Evolutionary conservation across 2,797 vertebrate species (phyloP), one percentile per base, ranked within the genome.

Genomic region (Galago senegalensis): DNA sequence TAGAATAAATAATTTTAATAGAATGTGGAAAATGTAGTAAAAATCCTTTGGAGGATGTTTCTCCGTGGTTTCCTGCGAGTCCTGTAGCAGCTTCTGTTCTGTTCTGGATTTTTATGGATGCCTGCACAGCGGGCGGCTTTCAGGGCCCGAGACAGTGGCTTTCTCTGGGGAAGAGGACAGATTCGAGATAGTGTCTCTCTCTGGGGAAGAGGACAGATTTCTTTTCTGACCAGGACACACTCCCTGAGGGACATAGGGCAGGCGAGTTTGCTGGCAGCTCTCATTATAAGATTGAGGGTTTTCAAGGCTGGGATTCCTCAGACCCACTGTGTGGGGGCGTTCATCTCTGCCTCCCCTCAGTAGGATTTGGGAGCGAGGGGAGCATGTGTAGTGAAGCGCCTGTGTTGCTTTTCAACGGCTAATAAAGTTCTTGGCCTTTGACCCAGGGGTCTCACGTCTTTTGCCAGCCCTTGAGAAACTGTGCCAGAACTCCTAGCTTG

Each of bases 1-100:
- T 97, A 94, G 92, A 97, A 96, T 96, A 92, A 94, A 93, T 31
- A 95, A 80, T 89, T 96, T 69, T 91, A 87, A 46, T 75, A 20
- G 94, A 75, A 12, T 63, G 46, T 31, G 29, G 17, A 94, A 37
- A 17, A 70, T 81, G 13, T 9, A 58, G 23, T 10, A 40, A 25
- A 61, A 53, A 77, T 46, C 6, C 56, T 6, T 49, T 16, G 7
- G 27, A 7, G 56, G 7, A 17, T 27, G 56, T 0, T 61, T 92
- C 53, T 49, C 60, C 4, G 7, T 79, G 63, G 5, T 75, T 87
- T 89, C 61, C 34, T 83, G 9, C 53, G 34, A 72, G 46, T 81
- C 40, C 86, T 93, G 2, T 65, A 53, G 43, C 11, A 70, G 56
- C 3, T 46, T 75, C 69, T 85, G 17, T 85, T 43, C 46, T 82